phyloP scores from a whole-genome alignment of 1,140 invertebrate species.

The Dryas iulia region DNA sequence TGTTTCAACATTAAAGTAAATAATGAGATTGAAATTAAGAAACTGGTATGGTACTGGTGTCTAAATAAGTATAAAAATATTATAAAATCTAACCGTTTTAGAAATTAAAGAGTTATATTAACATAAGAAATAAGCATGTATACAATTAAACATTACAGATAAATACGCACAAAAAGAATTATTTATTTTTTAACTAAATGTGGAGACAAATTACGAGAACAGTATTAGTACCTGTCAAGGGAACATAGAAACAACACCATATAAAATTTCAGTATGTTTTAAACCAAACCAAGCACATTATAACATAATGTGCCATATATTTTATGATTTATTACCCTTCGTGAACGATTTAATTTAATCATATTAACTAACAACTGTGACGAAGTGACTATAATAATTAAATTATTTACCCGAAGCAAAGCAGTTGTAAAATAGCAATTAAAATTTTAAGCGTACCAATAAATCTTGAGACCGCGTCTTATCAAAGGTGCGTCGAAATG shows the following conservation, averaged over 20 bases:
- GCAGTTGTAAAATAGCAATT: slow-evolving; percentile 52
- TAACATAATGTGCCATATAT: neutral
- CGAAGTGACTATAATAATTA: slow-evolving; percentile 5
- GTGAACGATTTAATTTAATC: slow-evolving; percentile 4
- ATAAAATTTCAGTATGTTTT: neutral
- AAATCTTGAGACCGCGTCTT: slow-evolving; percentile 57
- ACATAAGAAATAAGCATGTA: no score
- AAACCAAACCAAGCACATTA: neutral
- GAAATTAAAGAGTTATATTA: no score
- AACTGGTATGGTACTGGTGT: no score
- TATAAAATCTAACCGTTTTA: no score
- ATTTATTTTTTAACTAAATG: no score
- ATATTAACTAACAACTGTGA: slow-evolving; percentile 1
- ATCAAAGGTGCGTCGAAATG: slow-evolving; percentile 54
- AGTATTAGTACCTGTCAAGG: no score
- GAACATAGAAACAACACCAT: neutral
- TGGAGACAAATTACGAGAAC: no score
- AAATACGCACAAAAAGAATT: no score
- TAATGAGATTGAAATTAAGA: neutral
- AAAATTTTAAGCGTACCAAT: slow-evolving; percentile 47
- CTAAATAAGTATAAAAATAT: no score
- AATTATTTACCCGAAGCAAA: slow-evolving; percentile 15
- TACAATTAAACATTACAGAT: no score
- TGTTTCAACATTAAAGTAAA: neutral
- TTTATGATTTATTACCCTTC: neutral